phyloP scores from a whole-genome alignment of 37 sponge, comb jelly and placozoan genomes.

The Aplysina aerophoba region DNA sequence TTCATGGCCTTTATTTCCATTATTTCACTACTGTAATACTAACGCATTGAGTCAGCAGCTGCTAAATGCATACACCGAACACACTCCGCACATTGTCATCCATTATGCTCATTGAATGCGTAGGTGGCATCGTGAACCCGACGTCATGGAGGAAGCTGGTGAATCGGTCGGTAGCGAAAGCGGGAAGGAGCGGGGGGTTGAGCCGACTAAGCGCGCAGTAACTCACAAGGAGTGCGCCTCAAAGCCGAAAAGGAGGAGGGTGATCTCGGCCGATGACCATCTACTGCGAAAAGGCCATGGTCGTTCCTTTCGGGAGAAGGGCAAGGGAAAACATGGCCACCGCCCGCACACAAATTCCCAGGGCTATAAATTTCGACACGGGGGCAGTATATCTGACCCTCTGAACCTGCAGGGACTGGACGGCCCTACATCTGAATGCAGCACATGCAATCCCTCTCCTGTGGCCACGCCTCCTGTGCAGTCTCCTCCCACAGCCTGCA shows the following conservation, averaged over 20 bases:
- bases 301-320: background rate
- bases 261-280: background rate
- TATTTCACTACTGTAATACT: background rate
- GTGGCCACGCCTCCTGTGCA: conserved; percentile 12
- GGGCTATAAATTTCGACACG: conserved; percentile 58
- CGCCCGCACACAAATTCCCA: background rate
- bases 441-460: conserved; percentile 78
- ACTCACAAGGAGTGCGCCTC: background rate
- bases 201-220: no score
- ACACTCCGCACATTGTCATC: no score
- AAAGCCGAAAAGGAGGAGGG: background rate
- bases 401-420: conserved; percentile 77
- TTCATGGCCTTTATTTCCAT: conserved; percentile 26
- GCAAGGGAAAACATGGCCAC: conserved; percentile 4
- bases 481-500: conserved; percentile 24
- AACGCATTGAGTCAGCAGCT: background rate
- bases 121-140: no score
- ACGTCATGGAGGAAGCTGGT: no score
- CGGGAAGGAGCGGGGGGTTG: no score
- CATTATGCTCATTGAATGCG: no score
- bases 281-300: background rate
- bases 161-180: no score
- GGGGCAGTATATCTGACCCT: conserved; percentile 81
- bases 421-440: conserved; percentile 66
- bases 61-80: no score